These are phyloP conservation scores for Musca domestica DNA, from an alignment of 1,140 invertebrate genomes.

Conservation along the genomic window DNA sequence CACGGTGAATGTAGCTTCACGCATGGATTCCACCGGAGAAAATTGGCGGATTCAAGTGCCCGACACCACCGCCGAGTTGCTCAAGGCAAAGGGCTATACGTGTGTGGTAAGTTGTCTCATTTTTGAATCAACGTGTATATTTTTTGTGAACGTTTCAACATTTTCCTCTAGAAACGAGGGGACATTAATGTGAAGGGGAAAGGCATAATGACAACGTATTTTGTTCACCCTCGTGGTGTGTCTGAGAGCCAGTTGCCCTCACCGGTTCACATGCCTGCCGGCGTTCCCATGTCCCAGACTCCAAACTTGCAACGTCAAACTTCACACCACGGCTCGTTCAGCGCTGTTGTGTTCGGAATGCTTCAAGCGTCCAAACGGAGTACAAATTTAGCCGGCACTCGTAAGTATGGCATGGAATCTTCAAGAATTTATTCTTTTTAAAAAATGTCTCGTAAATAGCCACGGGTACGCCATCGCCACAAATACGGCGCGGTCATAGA, in stretches of 20 bases:
- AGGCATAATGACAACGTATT: constrained; percentile 93
- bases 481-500: constrained; percentile 49
- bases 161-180: constrained; percentile 70
- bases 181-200: constrained; percentile 90
- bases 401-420: constrained; percentile 38
- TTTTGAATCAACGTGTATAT: not conserved
- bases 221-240: constrained; percentile 68
- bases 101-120: constrained; percentile 47
- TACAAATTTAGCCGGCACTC: constrained; percentile 58
- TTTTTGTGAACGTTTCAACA: not conserved
- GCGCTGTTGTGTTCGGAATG: constrained; percentile 85
- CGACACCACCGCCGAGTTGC: constrained; percentile 70
- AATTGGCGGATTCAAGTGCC: constrained; percentile 87
- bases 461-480: constrained; percentile 53
- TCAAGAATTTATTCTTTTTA: not conserved
- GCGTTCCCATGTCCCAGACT: constrained; percentile 44
- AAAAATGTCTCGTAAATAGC: constrained; percentile 28
- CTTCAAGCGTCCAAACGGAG: constrained; percentile 70
- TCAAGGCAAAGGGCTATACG: constrained; percentile 45
- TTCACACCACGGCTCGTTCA: constrained; percentile 73
- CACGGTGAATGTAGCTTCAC: constrained; percentile 91
- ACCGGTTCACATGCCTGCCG: constrained; percentile 45
- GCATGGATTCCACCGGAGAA: constrained; percentile 88
- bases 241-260: constrained; percentile 54
- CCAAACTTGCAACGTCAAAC: constrained; percentile 63